Conservation (phyloP, 2,113 vertebrate genomes). For the Panthera tigris region DNA sequence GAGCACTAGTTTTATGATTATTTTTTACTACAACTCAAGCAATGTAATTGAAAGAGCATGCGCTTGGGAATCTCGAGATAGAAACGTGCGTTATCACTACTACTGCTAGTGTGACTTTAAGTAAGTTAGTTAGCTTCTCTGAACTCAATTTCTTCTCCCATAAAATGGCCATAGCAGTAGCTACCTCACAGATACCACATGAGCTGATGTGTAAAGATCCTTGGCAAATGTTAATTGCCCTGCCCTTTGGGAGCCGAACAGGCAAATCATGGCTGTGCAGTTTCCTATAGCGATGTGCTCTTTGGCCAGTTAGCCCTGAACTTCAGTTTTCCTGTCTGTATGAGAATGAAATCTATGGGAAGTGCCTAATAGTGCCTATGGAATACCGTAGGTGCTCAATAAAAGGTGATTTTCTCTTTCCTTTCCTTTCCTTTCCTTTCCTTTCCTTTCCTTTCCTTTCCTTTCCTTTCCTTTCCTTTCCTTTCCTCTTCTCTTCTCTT, state of each 20-base stretch:
- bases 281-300: background rate
- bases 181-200: background rate
- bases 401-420: slow-evolving; percentile 14
- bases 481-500: rapidly evolving
- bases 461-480: too few relatives aligned
- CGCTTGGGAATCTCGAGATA: background rate
- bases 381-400: background rate
- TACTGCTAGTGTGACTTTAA: background rate
- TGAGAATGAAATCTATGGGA: background rate
- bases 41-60: background rate
- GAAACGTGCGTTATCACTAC: background rate
- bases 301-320: background rate
- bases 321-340: background rate
- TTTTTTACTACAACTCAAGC: background rate
- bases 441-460: too few relatives aligned
- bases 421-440: background rate
- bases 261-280: background rate
- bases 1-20: background rate
- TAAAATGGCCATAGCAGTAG: background rate
- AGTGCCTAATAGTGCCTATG: background rate
- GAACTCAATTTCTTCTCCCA: background rate
- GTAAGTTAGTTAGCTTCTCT: background rate
- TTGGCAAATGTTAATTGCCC: background rate
- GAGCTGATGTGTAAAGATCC: background rate
- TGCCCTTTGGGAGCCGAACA: background rate